Evolutionary conservation across 2,888 invertebrate species (phyloP).

Genomic region (Oxyscelio sp.): DNA sequence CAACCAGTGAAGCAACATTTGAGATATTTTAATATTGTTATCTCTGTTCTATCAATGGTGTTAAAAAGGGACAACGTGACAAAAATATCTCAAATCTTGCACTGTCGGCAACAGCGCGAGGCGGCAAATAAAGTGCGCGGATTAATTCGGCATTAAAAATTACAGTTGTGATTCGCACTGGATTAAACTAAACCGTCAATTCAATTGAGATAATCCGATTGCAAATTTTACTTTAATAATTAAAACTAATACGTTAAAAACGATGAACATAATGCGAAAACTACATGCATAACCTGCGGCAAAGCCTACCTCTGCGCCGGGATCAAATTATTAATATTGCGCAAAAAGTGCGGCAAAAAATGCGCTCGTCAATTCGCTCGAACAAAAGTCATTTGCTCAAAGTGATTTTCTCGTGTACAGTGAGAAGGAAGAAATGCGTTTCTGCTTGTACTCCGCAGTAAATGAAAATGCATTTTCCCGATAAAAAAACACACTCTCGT

Average conservation of each 20-base stretch:
- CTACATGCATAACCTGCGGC: too few relatives aligned
- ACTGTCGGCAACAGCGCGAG: too few relatives aligned
- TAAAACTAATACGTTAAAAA: not conserved
- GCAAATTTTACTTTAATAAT: slow-evolving; percentile 16
- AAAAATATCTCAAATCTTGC: too few relatives aligned
- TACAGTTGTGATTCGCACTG: slow-evolving; percentile 16
- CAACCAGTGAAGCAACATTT: too few relatives aligned
- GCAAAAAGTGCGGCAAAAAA: slow-evolving; percentile 2
- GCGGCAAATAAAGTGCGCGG: too few relatives aligned
- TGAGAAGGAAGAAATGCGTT: slow-evolving; percentile 36
- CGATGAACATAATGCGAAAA: too few relatives aligned
- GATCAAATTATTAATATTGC: not conserved
- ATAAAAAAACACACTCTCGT: slow-evolving; percentile 25
- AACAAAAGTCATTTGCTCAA: slow-evolving; percentile 47
- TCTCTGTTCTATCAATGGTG: too few relatives aligned
- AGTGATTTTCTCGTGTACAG: slow-evolving; percentile 18
- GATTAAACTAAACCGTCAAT: slow-evolving; percentile 24
- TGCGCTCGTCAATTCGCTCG: not conserved
- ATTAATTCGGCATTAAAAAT: slow-evolving; percentile 15
- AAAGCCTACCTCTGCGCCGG: not conserved
- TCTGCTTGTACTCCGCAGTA: slow-evolving; percentile 12
- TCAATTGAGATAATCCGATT: slow-evolving; percentile 14
- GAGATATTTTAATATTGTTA: too few relatives aligned
- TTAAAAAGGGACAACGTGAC: too few relatives aligned
- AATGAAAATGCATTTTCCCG: slow-evolving; percentile 27